Percentiles rank a stretch among this genome's conserved stretches.
These are phyloP conservation scores for Sycophaga agraensis DNA, from an alignment of 1,140 invertebrate species.

Conservation along the genomic window DNA sequence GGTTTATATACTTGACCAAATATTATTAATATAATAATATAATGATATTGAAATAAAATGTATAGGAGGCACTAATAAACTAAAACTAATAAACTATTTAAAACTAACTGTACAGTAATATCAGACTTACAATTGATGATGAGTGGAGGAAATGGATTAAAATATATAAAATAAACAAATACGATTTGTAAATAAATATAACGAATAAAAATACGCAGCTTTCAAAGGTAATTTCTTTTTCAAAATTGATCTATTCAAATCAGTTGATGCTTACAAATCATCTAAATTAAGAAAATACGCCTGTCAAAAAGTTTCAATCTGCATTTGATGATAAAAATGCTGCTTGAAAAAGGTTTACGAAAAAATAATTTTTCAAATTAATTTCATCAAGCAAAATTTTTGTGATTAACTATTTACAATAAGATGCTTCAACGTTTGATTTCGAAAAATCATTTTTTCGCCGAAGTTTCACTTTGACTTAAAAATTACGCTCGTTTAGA, in stretches of 20 bases:
- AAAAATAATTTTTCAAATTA: neutral
- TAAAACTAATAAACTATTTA: no score
- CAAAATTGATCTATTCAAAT: conserved; percentile 15
- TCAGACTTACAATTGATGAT: no score
- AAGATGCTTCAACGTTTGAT: neutral
- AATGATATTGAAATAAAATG: no score
- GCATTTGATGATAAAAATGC: conserved; percentile 4
- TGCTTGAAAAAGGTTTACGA: neutral
- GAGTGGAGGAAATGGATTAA: no score
- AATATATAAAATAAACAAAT: no score
- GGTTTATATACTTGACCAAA: no score
- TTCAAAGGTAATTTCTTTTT: neutral
- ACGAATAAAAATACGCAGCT: neutral
- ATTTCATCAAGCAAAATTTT: conserved; percentile 8
- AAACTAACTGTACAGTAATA: no score
- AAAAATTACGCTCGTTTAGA: conserved; percentile 7
- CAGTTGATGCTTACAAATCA: conserved; percentile 1
- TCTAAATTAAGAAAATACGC: conserved; percentile 11
- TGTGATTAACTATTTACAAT: conserved; percentile 11
- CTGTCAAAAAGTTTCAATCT: neutral
- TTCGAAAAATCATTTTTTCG: conserved; percentile 5
- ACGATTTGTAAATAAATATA: neutral
- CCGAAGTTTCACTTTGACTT: conserved; percentile 2
- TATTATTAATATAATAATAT: no score
- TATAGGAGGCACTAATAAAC: no score